A percentile compares a stretch with the other conserved stretches of the same genome.
Evolutionary conservation across 2,797 vertebrate species (phyloP).

Genomic region (Limnodromus scolopaceus): DNA sequence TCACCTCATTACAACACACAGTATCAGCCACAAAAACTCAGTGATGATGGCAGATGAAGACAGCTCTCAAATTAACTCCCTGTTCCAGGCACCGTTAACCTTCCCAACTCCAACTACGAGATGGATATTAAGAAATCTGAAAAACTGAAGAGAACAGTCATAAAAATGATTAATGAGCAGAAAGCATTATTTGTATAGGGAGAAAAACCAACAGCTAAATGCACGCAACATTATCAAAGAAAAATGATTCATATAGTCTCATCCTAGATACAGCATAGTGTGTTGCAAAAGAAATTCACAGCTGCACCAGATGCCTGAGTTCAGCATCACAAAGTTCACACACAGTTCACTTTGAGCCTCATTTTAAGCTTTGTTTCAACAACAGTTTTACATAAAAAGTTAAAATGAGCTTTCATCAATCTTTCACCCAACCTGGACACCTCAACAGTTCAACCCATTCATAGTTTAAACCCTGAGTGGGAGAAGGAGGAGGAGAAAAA

Average conservation of each 20-base stretch:
- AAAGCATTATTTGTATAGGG: not conserved
- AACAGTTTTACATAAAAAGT: not conserved
- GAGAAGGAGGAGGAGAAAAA: not conserved
- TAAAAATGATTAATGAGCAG: not conserved
- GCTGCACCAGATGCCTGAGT: not conserved
- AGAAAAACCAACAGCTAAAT: not conserved
- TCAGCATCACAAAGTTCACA: not conserved
- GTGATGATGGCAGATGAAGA: not conserved
- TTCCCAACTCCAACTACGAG: not conserved
- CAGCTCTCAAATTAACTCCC: not conserved
- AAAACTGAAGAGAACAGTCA: not conserved
- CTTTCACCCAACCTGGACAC: not conserved
- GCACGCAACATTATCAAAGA: fast-evolving
- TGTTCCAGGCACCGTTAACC: not conserved
- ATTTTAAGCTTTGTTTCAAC: not conserved
- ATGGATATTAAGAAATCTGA: not conserved
- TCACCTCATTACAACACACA: not conserved
- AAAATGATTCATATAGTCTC: not conserved
- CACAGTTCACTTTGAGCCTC: not conserved
- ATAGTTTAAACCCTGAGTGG: fast-evolving
- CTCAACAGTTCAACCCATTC: not conserved
- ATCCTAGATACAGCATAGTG: not conserved
- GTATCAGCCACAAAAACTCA: not conserved
- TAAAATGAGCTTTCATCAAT: not conserved
- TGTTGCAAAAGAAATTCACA: not conserved